Percentiles rank a stretch among this genome's conserved stretches.
These are phyloP conservation scores for Himalopsyche japonica DNA, from an alignment of 2,888 invertebrate species.

Conservation along the genomic window DNA sequence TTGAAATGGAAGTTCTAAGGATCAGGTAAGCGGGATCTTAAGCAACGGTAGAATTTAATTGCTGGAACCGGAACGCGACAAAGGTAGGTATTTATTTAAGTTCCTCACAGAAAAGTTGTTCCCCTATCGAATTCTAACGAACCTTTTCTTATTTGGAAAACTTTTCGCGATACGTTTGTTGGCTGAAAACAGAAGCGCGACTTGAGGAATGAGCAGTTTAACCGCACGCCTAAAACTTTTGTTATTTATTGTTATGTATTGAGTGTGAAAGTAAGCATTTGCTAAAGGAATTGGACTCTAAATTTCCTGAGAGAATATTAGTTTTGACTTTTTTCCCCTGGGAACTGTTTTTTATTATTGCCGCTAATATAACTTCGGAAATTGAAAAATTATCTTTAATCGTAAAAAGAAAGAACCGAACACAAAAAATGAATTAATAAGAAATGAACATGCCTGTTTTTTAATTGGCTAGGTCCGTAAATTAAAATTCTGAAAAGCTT, in stretches of 20 bases:
- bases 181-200: slow-evolving; percentile 23
- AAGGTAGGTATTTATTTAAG: slow-evolving; percentile 36
- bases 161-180: slow-evolving; percentile 37
- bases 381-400: no score
- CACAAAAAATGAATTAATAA: no score
- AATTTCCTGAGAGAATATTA: neutral
- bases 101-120: slow-evolving; percentile 30
- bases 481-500: no score
- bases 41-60: slow-evolving; percentile 39
- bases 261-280: slow-evolving; percentile 18
- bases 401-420: no score
- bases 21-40: slow-evolving; percentile 25
- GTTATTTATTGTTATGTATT: slow-evolving; percentile 37
- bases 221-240: slow-evolving; percentile 34
- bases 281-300: slow-evolving; percentile 10
- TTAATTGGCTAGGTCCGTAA: no score
- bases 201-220: slow-evolving; percentile 16
- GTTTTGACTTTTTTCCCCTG: neutral
- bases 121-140: slow-evolving; percentile 36
- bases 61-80: slow-evolving; percentile 33
- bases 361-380: no score
- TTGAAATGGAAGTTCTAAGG: slow-evolving; percentile 24
- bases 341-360: no score
- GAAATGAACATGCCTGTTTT: no score
- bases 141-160: slow-evolving; percentile 36